A percentile compares a stretch with the other conserved stretches of the same genome.
phyloP scores from a whole-genome alignment of 2,797 vertebrate genomes.

The Gephyroberyx darwinii region DNA sequence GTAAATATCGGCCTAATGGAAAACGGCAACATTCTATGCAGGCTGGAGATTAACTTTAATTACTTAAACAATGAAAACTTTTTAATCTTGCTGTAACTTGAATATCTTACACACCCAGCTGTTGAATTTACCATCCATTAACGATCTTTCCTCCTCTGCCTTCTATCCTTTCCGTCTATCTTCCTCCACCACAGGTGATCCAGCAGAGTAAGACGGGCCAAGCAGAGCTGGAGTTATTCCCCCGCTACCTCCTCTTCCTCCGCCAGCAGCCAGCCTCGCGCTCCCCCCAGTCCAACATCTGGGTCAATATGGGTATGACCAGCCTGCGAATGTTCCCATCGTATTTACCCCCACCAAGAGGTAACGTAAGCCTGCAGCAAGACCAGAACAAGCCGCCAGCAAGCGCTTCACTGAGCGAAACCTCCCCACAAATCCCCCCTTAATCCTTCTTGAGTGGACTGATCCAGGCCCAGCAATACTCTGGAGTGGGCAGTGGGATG shows the following conservation, averaged over 20 bases:
- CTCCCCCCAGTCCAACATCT: slow-evolving; percentile 98
- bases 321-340: slow-evolving; percentile 98
- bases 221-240: slow-evolving; percentile 94
- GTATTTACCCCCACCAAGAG: slow-evolving; percentile 88
- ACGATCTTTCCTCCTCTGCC: background rate
- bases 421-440: slow-evolving; percentile 19
- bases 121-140: background rate
- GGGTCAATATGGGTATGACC: slow-evolving; percentile 99
- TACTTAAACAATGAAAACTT: too few relatives aligned
- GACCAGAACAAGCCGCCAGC: slow-evolving; percentile 75
- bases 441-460: slow-evolving; percentile 62
- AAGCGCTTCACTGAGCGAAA: slow-evolving; percentile 48
- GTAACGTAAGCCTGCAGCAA: slow-evolving; percentile 99
- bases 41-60: too few relatives aligned
- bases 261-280: slow-evolving; percentile 94
- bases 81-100: too few relatives aligned
- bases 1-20: too few relatives aligned
- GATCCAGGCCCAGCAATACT: slow-evolving; percentile 42
- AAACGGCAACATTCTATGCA: too few relatives aligned
- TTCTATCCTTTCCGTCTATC: background rate
- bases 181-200: slow-evolving; percentile 85
- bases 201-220: slow-evolving; percentile 85
- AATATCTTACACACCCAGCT: background rate
- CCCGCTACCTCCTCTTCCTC: slow-evolving; percentile 95
- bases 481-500: slow-evolving; percentile 44